phyloP scores from a whole-genome alignment of 53 echinoderm and acorn worm genomes.

The Mesocentrotus franciscanus region DNA sequence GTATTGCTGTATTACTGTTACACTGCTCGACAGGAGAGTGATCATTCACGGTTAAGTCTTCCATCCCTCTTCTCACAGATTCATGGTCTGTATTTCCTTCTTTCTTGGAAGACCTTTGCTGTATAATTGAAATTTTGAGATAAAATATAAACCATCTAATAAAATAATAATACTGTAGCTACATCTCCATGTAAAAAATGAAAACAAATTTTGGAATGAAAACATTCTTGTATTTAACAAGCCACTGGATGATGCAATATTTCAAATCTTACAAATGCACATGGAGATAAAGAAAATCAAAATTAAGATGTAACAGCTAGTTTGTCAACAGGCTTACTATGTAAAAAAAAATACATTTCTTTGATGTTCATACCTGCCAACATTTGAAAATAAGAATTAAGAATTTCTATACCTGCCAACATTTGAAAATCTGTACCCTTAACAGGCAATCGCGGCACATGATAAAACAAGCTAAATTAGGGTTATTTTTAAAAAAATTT shows the following conservation, averaged over 20 bases:
- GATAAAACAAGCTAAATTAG: too few species aligned
- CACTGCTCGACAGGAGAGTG: not conserved
- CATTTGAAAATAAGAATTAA: too few species aligned
- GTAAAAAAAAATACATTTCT: too few species aligned
- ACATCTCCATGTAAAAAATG: not conserved
- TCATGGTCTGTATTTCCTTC: not conserved
- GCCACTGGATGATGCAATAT: not conserved
- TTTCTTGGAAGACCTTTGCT: too few species aligned
- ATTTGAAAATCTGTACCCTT: too few species aligned
- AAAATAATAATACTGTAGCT: not conserved
- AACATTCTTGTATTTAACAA: not conserved
- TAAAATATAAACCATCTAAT: not conserved
- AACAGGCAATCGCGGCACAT: too few species aligned
- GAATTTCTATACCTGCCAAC: too few species aligned
- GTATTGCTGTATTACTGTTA: not conserved
- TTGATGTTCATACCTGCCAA: too few species aligned
- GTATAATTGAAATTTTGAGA: not conserved
- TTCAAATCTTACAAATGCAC: not conserved
- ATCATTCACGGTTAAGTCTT: not conserved
- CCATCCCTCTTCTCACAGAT: not conserved
- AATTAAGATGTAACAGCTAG: too few species aligned
- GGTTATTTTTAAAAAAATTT: too few species aligned
- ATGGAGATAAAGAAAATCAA: too few species aligned
- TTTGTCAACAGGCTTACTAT: too few species aligned
- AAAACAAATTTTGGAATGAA: not conserved